Base-by-base conservation (phyloP, 1,140 invertebrate genomes). In the Diplogasteroides magnus region DNA sequence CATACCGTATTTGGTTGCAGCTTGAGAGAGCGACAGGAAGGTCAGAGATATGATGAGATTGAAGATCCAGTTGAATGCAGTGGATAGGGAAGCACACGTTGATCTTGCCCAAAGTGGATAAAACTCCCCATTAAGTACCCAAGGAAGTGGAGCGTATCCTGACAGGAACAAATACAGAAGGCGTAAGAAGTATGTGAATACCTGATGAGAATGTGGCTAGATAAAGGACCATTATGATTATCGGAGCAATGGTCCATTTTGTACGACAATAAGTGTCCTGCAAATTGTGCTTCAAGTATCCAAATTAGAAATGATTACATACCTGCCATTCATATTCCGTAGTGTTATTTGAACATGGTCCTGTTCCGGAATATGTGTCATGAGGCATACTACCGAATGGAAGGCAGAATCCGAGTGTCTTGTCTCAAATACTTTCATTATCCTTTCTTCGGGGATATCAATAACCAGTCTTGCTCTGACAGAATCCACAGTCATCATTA, bases 51-150 rank as follows among this genome's bases (percentile, higher is more conserved):
- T 84, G 19, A 87, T 74, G 25, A 89, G 79, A 79, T 89, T 89
- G 72, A 84, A 86, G 0, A 85, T 68, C 88, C 88, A 89, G 78
- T 89, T 88, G 31, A 83, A 81, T 27, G 87, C 86, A 14, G 88
- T 88, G 14, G 87, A 82, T 19, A 87, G 82, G n/a, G 86, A 84
- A 67, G 84, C 87, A 48, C 87, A 87, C 1, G 85, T 85, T 71
- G 86, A 84, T 65, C 88, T 77, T 11, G 87, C 86, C 88, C 88
- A 89, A 28, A 87, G 77, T 13, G 88, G 88, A 78, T 87, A 89
- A 59, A 89, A 88, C 80, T 89, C 88, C 23, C 87, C 87, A 77
- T 88, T 89, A 14, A 89, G 85, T 2, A 88, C 88, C 88, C 88
- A 89, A 55, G 88, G 88, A 85, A 89, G 87, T 25, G 87, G 87